Base-by-base conservation (phyloP, 2,888 invertebrate genomes). In the Andricus quercusramuli region DNA sequence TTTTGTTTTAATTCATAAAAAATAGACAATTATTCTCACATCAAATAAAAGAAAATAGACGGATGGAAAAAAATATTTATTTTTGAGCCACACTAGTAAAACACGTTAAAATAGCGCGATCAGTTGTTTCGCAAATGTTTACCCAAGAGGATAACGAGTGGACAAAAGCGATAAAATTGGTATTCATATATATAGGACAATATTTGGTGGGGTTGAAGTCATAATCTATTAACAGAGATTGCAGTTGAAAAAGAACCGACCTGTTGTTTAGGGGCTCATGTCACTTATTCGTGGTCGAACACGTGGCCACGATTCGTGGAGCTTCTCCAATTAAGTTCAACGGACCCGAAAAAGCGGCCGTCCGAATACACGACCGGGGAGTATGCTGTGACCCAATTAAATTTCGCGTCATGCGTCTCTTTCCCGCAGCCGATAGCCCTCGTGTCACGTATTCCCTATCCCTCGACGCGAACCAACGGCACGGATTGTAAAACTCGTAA, bases 351-450 rank as follows among this genome's bases (percentile, higher is more conserved):
- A 88, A 86, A 86, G 84, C 81, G 80, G 78, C 77, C 67, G 80
- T 79, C 80, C 79, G 32, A 77, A 76, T 13, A 68, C 74, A 68
- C 81, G 62, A 67, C 62, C 51, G 70, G 80, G n/a, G 32, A 56
- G 76, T 70, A 74, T 82, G 82, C 80, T 81, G 82, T 88, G 88
- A 89, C 86, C 89, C 89, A 90, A 91, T 90, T 90, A 89, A 89
- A 89, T 88, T 88, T 85, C 77, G 79, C 86, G 84, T 78, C 78
- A 80, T 78, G 79, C 56, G 78, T 74, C 22, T 13, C 44, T 78
- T 80, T 68, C 29, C 56, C 56, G 51, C 29, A 56, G 66, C 78
- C 41, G 56, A 44, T 29, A 56, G 66, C 79, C 41, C 62, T 80
- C 76, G 77, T 77, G 59, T 77, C 64, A 29, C 56, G n/a, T 51